Evolutionary conservation across 2,797 vertebrate species (phyloP).

Genomic region (Glyptemys insculpta): DNA sequence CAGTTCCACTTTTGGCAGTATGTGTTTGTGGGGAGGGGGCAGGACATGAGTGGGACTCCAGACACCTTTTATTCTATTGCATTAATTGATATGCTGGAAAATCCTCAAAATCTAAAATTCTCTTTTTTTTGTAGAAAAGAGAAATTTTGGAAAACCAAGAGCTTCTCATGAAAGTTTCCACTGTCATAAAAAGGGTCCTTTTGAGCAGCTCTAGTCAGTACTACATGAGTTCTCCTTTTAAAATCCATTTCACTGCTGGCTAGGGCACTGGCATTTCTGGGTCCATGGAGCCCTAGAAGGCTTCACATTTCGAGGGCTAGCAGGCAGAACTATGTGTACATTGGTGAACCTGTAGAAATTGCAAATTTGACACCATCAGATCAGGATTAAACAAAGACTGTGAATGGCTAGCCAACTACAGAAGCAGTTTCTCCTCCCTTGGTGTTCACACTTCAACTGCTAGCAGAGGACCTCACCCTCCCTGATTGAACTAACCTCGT

Average conservation of each 20-base stretch:
- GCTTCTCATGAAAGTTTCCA: background rate
- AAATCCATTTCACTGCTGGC: background rate
- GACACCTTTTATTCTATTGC: background rate
- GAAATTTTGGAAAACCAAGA: background rate
- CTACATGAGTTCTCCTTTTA: background rate
- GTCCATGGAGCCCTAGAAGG: background rate
- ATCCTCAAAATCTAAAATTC: background rate
- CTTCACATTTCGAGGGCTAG: background rate
- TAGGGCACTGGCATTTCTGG: background rate
- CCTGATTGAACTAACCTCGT: no score
- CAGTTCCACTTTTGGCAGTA: no score
- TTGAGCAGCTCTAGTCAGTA: background rate
- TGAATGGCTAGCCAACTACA: no score
- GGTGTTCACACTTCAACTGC: no score
- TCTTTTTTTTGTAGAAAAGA: background rate
- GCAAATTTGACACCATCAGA: no score
- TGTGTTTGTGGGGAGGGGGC: no score
- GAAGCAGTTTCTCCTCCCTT: no score
- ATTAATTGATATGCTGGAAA: background rate
- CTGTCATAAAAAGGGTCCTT: background rate
- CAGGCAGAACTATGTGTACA: background rate
- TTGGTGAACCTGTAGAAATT: background rate
- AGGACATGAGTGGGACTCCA: background rate
- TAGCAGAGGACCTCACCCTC: no score
- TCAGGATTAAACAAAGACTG: no score